Base-by-base conservation (phyloP, 2,113 vertebrate species). In the Oryzias melastigma region DNA sequence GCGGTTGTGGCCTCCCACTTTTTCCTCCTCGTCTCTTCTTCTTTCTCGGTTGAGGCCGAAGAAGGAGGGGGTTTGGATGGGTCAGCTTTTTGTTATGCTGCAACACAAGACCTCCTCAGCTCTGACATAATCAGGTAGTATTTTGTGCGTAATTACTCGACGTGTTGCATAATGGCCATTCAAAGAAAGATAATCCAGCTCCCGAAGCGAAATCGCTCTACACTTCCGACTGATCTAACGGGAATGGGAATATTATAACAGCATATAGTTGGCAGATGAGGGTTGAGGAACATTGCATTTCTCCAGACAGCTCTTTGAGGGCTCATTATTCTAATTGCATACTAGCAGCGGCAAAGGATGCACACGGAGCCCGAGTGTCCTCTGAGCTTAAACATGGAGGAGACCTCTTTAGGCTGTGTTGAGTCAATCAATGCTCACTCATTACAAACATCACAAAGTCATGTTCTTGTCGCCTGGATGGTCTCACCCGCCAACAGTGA, bases 361-460 rank as follows among this genome's bases (percentile, higher is more conserved):
- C 75, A 65, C 66, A 68, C 56, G 44, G 76, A 74, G 71, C 77
- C 62, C 0, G 20, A 46, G 76, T 62, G 43, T 78, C 65, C 59
- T 78, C 53, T 58, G 70, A 79, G 81, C 71, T 82, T 62, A 56
- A 84, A 80, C 77, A 56, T 70, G 74, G 72, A 58, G 69, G 65
- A 76, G 79, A 77, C 57, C 73, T 85, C 86, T 87, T 88, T 85
- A 87, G 78, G 75, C 75, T 46, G 80, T 58, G 73, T 86, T 72
- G 88, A 91, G 85, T 92, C 91, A 90, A 91, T 92, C 92, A 92
- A 84, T 91, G 90, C 83, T 89, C 85, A 88, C 89, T 91, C 90
- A 92, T 92, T 92, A 93, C 87, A 90, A 91, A 85, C 87, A 90
- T 91, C 89, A 88, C 84, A 87, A 90, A 91, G 88, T 91, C 90